These are phyloP conservation scores for Anisognathus igniventris DNA, from an alignment of 2,797 vertebrate genomes.

Conservation along the genomic window DNA sequence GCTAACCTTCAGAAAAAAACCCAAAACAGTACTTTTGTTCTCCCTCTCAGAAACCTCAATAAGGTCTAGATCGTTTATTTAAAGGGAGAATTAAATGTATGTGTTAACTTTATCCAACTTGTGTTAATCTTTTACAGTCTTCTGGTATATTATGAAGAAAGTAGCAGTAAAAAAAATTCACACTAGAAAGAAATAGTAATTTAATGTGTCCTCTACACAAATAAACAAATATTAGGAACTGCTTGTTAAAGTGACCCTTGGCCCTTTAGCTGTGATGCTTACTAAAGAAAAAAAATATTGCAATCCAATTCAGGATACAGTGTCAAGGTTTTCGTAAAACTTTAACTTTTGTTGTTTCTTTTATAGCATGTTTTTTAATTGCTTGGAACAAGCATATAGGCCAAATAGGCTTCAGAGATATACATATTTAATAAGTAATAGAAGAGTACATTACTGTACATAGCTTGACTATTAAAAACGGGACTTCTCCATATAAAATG, in stretches of 20 bases:
- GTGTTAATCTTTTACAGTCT: neutral
- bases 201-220: neutral
- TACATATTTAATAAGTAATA: neutral
- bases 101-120: slow-evolving; percentile 41
- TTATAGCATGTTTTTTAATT: neutral
- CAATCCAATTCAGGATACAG: neutral
- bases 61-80: slow-evolving; percentile 24
- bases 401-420: neutral
- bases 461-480: neutral
- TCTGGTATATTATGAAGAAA: slow-evolving; percentile 49
- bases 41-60: slow-evolving; percentile 42
- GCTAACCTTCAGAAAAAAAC: slow-evolving; percentile 48
- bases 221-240: neutral
- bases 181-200: slow-evolving; percentile 17
- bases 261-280: slow-evolving; percentile 8
- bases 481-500: neutral
- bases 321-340: neutral
- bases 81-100: slow-evolving; percentile 60
- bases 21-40: neutral
- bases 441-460: neutral
- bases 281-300: neutral
- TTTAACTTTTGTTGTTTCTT: neutral
- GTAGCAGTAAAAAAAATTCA: slow-evolving; percentile 51
- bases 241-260: neutral
- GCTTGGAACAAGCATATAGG: neutral